Evolutionary conservation across 2,797 vertebrate genomes (phyloP).

Genomic region (Sebastes vulpes): DNA sequence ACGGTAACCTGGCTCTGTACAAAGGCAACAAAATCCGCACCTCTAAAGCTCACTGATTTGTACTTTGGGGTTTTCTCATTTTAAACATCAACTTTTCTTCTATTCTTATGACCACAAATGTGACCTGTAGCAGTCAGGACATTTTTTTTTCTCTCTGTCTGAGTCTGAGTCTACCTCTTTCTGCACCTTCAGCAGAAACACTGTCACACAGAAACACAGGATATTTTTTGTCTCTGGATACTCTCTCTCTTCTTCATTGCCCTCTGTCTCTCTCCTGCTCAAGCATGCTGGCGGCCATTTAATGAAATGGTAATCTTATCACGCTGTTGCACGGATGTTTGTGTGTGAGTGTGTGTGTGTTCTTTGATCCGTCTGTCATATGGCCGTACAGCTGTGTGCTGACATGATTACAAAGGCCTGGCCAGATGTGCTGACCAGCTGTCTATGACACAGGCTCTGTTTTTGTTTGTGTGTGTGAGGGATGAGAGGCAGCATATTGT

Average conservation of each 20-base stretch:
- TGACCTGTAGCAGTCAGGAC: background rate
- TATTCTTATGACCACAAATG: background rate
- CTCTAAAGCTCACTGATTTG: background rate
- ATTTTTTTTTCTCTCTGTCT: background rate
- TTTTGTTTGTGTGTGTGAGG: conserved; percentile 14
- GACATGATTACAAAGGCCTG: conserved; percentile 72
- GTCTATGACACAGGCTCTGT: conserved; percentile 49
- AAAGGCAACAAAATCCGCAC: background rate
- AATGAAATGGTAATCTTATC: conserved; percentile 47
- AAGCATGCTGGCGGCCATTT: conserved; percentile 27
- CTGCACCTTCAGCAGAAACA: conserved; percentile 30
- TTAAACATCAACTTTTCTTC: background rate
- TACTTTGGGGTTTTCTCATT: background rate
- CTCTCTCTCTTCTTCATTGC: background rate
- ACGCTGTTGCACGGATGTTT: conserved; percentile 28
- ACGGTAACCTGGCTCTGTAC: background rate
- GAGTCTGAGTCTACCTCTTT: background rate
- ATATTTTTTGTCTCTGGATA: background rate
- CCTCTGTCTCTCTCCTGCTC: conserved; percentile 12
- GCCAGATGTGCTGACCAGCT: conserved; percentile 79
- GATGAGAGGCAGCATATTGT: conserved; percentile 23
- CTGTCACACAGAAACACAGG: background rate
- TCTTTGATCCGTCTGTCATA: conserved; percentile 77
- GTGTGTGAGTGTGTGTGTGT: conserved; percentile 42
- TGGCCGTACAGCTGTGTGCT: conserved; percentile 71